Evolutionary conservation across 2,113 vertebrate genomes (phyloP), one percentile per base, ranked within the genome.

Genomic region (Anolis carolinensis): DNA sequence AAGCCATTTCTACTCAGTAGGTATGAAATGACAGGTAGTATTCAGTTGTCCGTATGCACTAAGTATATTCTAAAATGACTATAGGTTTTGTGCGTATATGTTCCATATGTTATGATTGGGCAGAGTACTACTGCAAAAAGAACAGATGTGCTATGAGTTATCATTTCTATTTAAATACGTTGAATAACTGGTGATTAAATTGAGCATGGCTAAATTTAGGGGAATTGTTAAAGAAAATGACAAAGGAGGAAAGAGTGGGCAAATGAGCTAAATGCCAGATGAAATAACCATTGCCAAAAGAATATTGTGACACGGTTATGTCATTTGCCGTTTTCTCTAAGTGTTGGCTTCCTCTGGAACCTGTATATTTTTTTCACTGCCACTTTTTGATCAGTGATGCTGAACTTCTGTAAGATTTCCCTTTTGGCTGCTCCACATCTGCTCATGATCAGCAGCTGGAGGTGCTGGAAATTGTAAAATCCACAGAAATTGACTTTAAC

Each of bases 391-490:
- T n/a, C 21, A 87, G 2, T 25, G 27, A 75, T 68, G 89, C 10
- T 90, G 88, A 84, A 88, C 90, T 91, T 86, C 72, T 14, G 30
- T 79, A 23, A 65, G 9, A 34, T 83, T 90, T 21, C 32, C 62
- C 84, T 90, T 65, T 63, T 87, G 85, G 86, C 0, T 1, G 30
- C 78, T 62, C 13, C 77, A 25, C 82, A 39, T 92, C 71, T 91
- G 77, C 59, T 90, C n/a, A 63, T 83, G 36, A 81, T 63, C 3
- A 34, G 34, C 67, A 59, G 44, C 80, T 87, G 50, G 63, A 52
- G 50, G 20, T 89, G 65, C 82, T 75, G 25, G 18, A 72, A 92
- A 89, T 81, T 87, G 63, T 91, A 88, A 90, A 83, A 82, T 71
- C 39, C 25, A 1, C 52, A 74, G 63, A n/a, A 90, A 85, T 16